Evolutionary conservation across 2,888 invertebrate genomes (phyloP), one percentile per base, ranked within the genome.

Genomic region (Ophonus ardosiacus): DNA sequence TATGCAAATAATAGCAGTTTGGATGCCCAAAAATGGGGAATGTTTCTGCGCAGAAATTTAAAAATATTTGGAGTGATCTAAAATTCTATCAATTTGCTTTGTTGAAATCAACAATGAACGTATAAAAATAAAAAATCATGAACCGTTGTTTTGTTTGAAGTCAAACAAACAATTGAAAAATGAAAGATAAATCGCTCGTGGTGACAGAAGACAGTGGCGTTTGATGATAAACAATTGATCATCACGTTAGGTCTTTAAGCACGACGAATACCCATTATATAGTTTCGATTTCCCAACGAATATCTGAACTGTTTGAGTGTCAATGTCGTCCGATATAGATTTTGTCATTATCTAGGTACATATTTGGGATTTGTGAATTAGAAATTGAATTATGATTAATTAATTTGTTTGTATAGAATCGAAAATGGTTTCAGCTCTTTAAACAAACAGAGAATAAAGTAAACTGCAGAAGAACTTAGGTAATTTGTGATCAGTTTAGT

Each of bases 211-310:
- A 38, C 78, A 57, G 6, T 78, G 7, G 59, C 17, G 38, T n/a
- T 78, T n/a, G 57, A 84, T 15, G 38, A 84, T 63, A 76, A 51
- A 56, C 59, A 85, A 85, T 68, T 15, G 31, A 59, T n/a, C 7
- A 68, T 68, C 68, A 68, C 38, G 38, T 21, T 21, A 31, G 31
- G 31, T 31, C 31, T 1, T 21, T 21, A 21, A 3, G 21, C 21
- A 21, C 21, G 17, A 17, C 57, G 8, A 10, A 10, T 10, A 43
- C 6, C 10, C 5, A 10, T 43, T 6, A 7, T 6, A 43, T 43
- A 1, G 43, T 43, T 43, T 43, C 43, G 43, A 51, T 51, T 51
- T 6, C 31, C 43, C 10, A 51, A 51, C 43, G 13, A 51, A 8
- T 13, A 51, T 31, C 31, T 31, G 5, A 31, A 31, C 31, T 31